Base-by-base conservation (phyloP, 2,113 vertebrate species). In the Lontra canadensis region DNA sequence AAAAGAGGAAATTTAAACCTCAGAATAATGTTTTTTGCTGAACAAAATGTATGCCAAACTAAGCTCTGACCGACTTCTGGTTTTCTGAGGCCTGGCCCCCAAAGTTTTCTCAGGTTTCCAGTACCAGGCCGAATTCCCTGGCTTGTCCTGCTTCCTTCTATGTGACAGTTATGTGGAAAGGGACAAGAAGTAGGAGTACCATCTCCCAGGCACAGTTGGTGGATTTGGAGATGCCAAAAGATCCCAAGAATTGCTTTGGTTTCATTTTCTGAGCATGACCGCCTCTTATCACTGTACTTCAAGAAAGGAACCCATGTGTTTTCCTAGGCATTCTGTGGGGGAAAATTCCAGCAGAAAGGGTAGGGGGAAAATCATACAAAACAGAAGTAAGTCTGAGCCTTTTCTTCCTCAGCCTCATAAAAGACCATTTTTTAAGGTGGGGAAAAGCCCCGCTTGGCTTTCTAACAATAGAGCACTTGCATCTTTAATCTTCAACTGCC, bases 1-100 rank as follows among this genome's bases (percentile, higher is more conserved):
- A 98, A 98, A 98, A 97, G 97, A 14, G 4, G 98, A 98, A 98
- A 98, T 95, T 98, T 98, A 98, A 98, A 98, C 97, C 98, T 97
- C 97, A 95, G 94, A 98, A 98, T 97, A 94, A 98, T 94, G 97
- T 97, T 98, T 98, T 98, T 92, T 67, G 96, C 88, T 83, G 98
- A 98, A 98, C 97, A 98, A 98, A 98, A 98, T 55, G 88, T 88
- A 96, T 0, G 96, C 97, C 98, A 98, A 98, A 97, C 96, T 96
- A 98, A 98, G 97, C 96, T 97, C 97, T 89, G 88, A 97, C 98
- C 92, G 89, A 97, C 97, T 98, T 98, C 98, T 96, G 93, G 95
- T 98, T 98, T 98, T 97, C 96, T 91, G 88, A 91, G 71, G 95
- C 94, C 84, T 93, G 34, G 97, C 95, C 98, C 98, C 97, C 97